Evolutionary conservation across 2,888 invertebrate genomes (phyloP).

Genomic region (Smittia sp.): DNA sequence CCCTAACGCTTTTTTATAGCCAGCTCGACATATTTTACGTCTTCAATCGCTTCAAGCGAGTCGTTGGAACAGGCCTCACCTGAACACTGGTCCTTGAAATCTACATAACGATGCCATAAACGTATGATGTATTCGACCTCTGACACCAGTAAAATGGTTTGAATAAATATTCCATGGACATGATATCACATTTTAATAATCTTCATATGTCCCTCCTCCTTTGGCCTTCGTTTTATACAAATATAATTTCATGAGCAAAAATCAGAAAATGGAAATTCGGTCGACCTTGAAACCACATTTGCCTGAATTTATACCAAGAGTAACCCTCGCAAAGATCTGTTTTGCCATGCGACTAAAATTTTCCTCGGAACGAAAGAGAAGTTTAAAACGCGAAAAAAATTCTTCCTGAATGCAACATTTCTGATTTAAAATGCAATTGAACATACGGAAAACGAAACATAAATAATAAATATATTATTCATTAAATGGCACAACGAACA

Average conservation of each 20-base stretch:
- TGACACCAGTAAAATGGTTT: slow-evolving; percentile 7
- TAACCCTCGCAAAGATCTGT: too few relatives aligned
- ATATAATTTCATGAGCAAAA: background rate
- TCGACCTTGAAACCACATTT: background rate
- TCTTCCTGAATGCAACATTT: background rate
- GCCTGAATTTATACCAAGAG: too few relatives aligned
- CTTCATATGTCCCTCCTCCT: background rate
- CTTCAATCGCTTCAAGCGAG: too few relatives aligned
- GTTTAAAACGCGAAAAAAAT: background rate
- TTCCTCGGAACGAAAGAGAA: background rate
- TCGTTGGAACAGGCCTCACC: background rate
- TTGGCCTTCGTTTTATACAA: background rate
- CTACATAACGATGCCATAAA: background rate
- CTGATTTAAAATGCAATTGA: background rate
- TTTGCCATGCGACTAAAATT: too few relatives aligned
- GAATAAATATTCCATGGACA: background rate
- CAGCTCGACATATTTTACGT: too few relatives aligned
- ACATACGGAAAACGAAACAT: background rate
- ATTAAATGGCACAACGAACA: background rate
- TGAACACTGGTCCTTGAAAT: background rate
- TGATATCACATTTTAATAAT: slow-evolving; percentile 8
- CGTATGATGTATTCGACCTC: slow-evolving; percentile 15
- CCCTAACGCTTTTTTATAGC: too few relatives aligned
- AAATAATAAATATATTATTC: slow-evolving; percentile 24
- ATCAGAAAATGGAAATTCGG: background rate